Evolutionary conservation across 2,797 vertebrate species (phyloP).

Genomic region (Ceryle rudis): DNA sequence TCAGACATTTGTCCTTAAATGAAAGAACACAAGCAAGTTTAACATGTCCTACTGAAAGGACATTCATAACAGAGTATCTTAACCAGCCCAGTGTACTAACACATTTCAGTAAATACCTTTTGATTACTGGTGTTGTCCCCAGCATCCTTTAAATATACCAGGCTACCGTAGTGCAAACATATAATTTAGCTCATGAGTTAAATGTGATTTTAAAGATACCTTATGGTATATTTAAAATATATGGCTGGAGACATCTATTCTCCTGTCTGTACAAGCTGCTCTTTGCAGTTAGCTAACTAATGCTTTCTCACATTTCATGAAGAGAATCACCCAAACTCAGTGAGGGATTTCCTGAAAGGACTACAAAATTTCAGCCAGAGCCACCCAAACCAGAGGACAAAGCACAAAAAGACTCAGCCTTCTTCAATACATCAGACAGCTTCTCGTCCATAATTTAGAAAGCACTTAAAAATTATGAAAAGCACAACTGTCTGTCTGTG

Average conservation of each 20-base stretch:
- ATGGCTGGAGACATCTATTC: not conserved
- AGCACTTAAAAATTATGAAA: slow-evolving; percentile 38
- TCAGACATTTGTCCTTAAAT: not conserved
- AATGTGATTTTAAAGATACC: slow-evolving; percentile 26
- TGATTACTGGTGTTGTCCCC: not conserved
- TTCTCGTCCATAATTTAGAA: not conserved
- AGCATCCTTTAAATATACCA: not conserved
- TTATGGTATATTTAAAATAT: too few relatives aligned
- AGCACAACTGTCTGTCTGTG: not conserved
- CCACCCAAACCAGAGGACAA: not conserved
- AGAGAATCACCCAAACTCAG: not conserved
- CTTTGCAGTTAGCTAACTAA: not conserved
- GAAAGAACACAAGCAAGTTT: not conserved
- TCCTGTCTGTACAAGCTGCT: not conserved
- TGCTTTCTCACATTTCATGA: not conserved
- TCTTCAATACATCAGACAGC: not conserved
- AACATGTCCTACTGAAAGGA: not conserved
- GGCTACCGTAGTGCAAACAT: not conserved
- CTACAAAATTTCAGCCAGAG: not conserved
- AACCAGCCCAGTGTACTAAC: not conserved
- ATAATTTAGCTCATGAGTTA: not conserved
- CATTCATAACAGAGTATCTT: accelerated
- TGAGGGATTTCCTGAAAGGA: not conserved
- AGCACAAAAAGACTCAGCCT: not conserved
- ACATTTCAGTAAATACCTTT: not conserved